A percentile compares a stretch with the other conserved stretches of the same genome.
Evolutionary conservation across 2,797 vertebrate genomes (phyloP).

Genomic region (Xenopus petersii): DNA sequence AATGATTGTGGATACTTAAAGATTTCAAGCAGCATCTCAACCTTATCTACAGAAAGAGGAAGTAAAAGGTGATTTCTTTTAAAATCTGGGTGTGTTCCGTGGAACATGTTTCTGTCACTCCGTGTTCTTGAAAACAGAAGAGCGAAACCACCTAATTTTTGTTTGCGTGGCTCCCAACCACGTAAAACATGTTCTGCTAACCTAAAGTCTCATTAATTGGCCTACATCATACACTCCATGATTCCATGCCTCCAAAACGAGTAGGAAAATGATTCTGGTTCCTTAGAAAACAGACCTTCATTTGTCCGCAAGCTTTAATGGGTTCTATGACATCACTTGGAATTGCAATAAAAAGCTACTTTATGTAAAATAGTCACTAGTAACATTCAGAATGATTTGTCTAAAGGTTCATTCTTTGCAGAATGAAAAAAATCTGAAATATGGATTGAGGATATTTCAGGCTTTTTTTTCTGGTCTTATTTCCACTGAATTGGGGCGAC

Average conservation of each 20-base stretch:
- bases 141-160: slow-evolving; percentile 11
- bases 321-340: too few relatives aligned
- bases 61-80: slow-evolving; percentile 5
- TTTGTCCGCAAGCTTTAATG: too few relatives aligned
- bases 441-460: too few relatives aligned
- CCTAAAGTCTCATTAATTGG: too few relatives aligned
- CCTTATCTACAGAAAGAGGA: slow-evolving; percentile 15
- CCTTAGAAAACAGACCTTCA: too few relatives aligned
- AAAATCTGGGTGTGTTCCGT: slow-evolving; percentile 21
- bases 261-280: background rate
- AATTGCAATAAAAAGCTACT: too few relatives aligned
- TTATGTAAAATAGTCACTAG: too few relatives aligned
- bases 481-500: too few relatives aligned
- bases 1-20: background rate
- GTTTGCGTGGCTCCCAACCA: background rate
- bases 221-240: background rate
- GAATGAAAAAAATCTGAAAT: too few relatives aligned
- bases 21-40: background rate
- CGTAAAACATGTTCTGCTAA: background rate
- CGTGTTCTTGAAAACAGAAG: slow-evolving; percentile 2
- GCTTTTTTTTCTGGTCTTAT: too few relatives aligned
- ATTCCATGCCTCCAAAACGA: background rate
- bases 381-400: too few relatives aligned
- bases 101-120: background rate
- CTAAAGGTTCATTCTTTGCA: too few relatives aligned